phyloP scores from a whole-genome alignment of 2,113 vertebrate genomes.

The Anthoscopus minutus region DNA sequence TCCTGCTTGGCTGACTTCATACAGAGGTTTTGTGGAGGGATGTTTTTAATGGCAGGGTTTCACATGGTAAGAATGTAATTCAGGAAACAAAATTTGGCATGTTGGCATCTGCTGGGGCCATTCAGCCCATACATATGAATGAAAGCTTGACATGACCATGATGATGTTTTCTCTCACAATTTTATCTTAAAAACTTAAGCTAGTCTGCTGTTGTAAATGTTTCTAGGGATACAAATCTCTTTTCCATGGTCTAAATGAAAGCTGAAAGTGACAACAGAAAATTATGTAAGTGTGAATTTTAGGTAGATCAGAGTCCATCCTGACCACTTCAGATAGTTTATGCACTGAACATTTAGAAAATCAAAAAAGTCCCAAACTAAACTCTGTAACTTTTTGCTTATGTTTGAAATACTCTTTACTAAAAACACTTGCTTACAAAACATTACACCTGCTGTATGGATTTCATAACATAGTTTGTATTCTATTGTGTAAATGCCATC shows the following conservation, averaged over 20 bases:
- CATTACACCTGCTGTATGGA: not conserved
- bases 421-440: conserved; percentile 22
- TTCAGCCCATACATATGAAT: not conserved
- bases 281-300: conserved; percentile 56
- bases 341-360: not conserved
- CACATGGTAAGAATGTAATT: conserved; percentile 2
- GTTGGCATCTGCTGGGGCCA: not conserved
- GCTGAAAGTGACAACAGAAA: conserved; percentile 44
- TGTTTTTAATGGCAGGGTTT: conserved; percentile 43
- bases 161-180: not conserved
- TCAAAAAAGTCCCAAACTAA: not conserved
- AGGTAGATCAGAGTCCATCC: conserved; percentile 11
- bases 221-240: conserved; percentile 64
- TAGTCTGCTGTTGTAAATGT: conserved; percentile 55
- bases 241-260: conserved; percentile 55
- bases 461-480: not conserved
- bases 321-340: conserved; percentile 36
- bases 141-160: not conserved
- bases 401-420: not conserved
- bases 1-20: not conserved
- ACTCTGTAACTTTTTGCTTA: not conserved
- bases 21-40: not conserved
- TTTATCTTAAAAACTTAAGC: conserved; percentile 38
- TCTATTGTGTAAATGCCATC: not conserved
- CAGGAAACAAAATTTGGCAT: conserved; percentile 12